Conservation (phyloP, 2,888 invertebrate species). For the Drosophila fulvimacula region DNA sequence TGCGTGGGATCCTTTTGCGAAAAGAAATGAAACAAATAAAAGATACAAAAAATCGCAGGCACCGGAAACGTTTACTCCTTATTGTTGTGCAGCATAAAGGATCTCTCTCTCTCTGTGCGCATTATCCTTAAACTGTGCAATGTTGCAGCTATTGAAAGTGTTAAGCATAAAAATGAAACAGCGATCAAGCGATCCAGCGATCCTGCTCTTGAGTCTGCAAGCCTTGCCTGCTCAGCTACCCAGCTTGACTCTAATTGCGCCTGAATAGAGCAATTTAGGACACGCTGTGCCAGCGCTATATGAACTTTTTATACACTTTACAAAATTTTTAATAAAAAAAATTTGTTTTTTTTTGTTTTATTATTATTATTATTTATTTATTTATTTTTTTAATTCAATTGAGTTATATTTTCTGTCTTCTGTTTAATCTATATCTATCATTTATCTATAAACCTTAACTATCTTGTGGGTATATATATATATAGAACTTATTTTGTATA, state of each 20-base stretch:
- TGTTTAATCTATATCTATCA: too few species aligned
- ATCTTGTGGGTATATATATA: too few species aligned
- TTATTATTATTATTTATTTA: too few species aligned
- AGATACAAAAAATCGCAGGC: background rate
- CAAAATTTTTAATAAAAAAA: too few species aligned
- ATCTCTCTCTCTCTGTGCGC: conserved; percentile 3
- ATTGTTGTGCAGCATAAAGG: conserved; percentile 29
- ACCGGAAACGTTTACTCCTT: conserved; percentile 54
- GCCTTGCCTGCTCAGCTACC: conserved; percentile 39
- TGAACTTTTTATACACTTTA: conserved; percentile 29
- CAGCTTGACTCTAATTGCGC: conserved; percentile 77
- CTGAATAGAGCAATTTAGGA: conserved; percentile 75
- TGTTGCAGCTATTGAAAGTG: conserved; percentile 57
- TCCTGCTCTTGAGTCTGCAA: conserved; percentile 39
- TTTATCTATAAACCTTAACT: too few species aligned
- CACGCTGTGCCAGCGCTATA: conserved; percentile 58
- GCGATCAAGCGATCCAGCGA: conserved; percentile 43
- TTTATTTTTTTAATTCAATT: too few species aligned
- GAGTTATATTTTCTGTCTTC: too few species aligned
- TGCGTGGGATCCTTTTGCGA: conserved; percentile 54
- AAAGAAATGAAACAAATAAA: background rate
- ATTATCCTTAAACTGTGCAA: conserved; percentile 12
- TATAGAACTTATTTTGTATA: too few species aligned
- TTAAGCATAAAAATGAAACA: conserved; percentile 48
- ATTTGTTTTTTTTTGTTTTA: too few species aligned